Percentiles rank a stretch among this genome's conserved stretches.
phyloP scores from a whole-genome alignment of 2,888 invertebrate species.

The Noctua janthe region DNA sequence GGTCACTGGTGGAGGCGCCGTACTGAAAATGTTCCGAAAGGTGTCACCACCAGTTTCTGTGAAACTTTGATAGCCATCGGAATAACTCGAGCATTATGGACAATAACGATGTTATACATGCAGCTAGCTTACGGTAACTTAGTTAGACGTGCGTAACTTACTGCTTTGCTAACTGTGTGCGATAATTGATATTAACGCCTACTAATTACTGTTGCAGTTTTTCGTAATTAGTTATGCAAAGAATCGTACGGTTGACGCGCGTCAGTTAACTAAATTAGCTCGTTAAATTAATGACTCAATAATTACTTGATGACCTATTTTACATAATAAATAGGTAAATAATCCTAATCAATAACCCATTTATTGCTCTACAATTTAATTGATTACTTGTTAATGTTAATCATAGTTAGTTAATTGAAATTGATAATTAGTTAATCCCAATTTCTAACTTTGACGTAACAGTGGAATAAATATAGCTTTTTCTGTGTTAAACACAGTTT shows the following conservation, averaged over 20 bases:
- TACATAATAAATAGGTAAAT: slow-evolving; percentile 46
- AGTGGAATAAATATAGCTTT: neutral
- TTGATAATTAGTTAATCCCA: neutral
- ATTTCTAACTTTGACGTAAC: slow-evolving; percentile 6
- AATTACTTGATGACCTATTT: slow-evolving; percentile 39
- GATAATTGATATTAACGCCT: slow-evolving; percentile 52
- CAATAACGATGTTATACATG: slow-evolving; percentile 1
- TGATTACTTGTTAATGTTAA: slow-evolving; percentile 35
- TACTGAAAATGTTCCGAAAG: neutral
- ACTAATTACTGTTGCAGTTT: slow-evolving; percentile 42
- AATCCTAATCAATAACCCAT: slow-evolving; percentile 29
- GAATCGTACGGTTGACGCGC: slow-evolving; percentile 34
- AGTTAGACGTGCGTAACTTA: slow-evolving; percentile 6
- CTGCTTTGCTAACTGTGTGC: slow-evolving; percentile 25
- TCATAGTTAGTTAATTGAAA: slow-evolving; percentile 24
- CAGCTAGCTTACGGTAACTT: slow-evolving; percentile 29
- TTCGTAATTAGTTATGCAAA: slow-evolving; percentile 48
- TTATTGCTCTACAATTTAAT: slow-evolving; percentile 35
- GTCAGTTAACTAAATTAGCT: slow-evolving; percentile 7
- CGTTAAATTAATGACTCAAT: slow-evolving; percentile 39
- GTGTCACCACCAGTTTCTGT: neutral
- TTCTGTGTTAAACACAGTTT: neutral
- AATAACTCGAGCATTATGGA: neutral
- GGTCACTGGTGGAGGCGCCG: no score
- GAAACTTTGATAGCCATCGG: neutral